Conservation (phyloP, 2,113 vertebrate genomes). For the Phalacrocorax aristotelis region DNA sequence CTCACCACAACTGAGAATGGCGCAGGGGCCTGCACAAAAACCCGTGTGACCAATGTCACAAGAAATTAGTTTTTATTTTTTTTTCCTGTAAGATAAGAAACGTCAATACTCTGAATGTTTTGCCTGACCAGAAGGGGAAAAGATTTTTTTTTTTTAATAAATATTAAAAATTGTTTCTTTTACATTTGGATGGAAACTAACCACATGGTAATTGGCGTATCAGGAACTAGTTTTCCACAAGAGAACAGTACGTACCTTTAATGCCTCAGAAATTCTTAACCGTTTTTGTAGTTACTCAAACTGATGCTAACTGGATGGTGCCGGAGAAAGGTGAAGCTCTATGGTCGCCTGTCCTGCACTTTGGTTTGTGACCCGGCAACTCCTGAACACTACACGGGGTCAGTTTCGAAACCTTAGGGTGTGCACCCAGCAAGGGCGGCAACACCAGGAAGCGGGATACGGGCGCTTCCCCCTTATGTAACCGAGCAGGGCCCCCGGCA, state of each 20-base stretch:
- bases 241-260: neutral
- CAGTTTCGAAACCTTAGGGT: conserved; percentile 14
- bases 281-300: neutral
- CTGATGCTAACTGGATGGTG: neutral
- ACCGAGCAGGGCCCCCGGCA: neutral
- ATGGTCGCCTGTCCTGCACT: neutral
- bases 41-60: accelerated
- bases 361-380: neutral
- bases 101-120: neutral
- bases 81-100: neutral
- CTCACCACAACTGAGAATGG: accelerated
- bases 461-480: neutral
- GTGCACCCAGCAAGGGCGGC: neutral
- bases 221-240: neutral
- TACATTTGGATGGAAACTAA: neutral
- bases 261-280: neutral
- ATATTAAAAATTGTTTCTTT: neutral
- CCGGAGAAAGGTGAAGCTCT: neutral
- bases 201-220: accelerated
- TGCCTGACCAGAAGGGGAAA: neutral
- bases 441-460: neutral
- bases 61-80: neutral
- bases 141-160: neutral
- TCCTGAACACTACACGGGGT: neutral
- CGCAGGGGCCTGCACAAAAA: accelerated